Evolutionary conservation across 2,888 invertebrate genomes (phyloP).

Genomic region (Poecilobothrus nobilitatus): DNA sequence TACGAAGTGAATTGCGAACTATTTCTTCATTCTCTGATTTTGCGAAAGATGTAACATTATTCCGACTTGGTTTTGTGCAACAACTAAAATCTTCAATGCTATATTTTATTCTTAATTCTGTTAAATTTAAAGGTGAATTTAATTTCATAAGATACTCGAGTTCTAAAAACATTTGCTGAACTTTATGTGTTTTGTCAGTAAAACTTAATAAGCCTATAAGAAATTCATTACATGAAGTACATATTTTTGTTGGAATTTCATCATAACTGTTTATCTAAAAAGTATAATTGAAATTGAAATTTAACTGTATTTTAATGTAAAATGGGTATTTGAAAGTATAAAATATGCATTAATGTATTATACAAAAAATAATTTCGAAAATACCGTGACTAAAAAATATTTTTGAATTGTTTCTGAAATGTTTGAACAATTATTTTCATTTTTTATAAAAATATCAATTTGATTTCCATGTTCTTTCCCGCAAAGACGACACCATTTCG

Average conservation of each 20-base stretch:
- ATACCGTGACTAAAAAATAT: background rate
- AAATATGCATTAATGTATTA: no score
- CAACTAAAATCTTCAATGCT: background rate
- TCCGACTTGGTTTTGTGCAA: no score
- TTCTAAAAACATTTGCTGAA: background rate
- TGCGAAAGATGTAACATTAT: no score
- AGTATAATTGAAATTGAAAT: background rate
- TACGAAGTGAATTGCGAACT: no score
- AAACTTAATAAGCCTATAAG: background rate
- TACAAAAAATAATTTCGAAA: no score
- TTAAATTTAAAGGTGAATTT: background rate
- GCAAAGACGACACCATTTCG: slow-evolving; percentile 20
- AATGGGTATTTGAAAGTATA: no score
- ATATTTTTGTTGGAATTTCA: background rate
- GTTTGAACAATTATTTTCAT: slow-evolving; percentile 8
- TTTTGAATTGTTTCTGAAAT: background rate
- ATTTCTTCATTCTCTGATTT: no score
- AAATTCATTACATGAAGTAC: background rate
- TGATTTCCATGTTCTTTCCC: slow-evolving; percentile 11
- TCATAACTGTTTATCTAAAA: background rate
- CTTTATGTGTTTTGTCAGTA: background rate
- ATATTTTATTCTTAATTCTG: background rate
- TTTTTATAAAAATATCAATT: slow-evolving; percentile 14
- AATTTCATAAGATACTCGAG: background rate
- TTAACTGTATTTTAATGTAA: no score